Evolutionary conservation across 2,113 vertebrate species (phyloP).

Genomic region (Nanorana parkeri): DNA sequence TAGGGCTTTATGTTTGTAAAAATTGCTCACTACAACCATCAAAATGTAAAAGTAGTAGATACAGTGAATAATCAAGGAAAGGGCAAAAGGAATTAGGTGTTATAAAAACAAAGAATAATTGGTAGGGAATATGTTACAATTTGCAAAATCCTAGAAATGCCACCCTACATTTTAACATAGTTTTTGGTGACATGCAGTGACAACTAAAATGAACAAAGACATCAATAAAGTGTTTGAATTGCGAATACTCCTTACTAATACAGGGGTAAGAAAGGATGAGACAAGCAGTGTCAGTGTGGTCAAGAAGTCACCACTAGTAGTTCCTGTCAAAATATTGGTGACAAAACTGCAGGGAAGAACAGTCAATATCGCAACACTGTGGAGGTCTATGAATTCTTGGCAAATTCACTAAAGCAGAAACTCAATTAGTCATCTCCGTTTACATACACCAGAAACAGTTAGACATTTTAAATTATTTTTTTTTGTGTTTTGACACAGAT

Average conservation of each 20-base stretch:
- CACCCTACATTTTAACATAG: background rate
- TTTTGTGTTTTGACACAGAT: background rate
- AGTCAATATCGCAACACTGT: background rate
- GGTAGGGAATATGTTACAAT: no score
- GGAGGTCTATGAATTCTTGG: constrained; percentile 12
- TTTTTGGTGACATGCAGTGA: background rate
- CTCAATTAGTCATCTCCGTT: background rate
- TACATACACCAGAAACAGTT: constrained; percentile 3
- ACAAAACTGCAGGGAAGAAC: background rate
- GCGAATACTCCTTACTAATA: background rate
- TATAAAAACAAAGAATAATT: no score
- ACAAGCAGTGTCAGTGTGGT: background rate
- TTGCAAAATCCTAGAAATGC: no score
- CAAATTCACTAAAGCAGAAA: background rate
- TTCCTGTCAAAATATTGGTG: background rate
- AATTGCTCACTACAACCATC: no score
- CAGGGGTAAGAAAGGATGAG: background rate
- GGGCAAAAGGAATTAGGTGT: no score
- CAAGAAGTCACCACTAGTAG: constrained; percentile 10
- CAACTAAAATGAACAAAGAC: background rate
- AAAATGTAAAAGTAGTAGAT: no score
- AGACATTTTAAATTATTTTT: background rate
- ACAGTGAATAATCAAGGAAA: no score
- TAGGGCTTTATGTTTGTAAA: no score
- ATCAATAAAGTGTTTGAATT: background rate